Percentiles rank a stretch among this genome's conserved stretches.
These are phyloP conservation scores for Oxycera nigricornis DNA, from an alignment of 2,888 invertebrate species.

Conservation along the genomic window DNA sequence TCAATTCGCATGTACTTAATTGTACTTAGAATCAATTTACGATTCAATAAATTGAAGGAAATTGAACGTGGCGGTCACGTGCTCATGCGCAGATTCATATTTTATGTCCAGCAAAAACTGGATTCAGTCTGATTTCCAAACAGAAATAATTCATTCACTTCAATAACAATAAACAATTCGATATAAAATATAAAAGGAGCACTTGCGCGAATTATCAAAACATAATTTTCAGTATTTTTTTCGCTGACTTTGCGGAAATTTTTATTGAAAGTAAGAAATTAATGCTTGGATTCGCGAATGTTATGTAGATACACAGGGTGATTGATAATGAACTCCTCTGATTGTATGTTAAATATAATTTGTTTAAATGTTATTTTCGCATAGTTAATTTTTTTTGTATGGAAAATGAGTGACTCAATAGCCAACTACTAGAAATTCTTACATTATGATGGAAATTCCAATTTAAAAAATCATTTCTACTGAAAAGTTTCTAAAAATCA, in stretches of 20 bases:
- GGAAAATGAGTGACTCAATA: neutral
- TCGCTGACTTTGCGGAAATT: neutral
- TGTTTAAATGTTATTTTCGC: too few relatives aligned
- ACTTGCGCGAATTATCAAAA: neutral
- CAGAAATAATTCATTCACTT: neutral
- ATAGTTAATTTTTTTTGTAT: too few relatives aligned
- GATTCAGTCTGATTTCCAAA: neutral
- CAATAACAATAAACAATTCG: neutral
- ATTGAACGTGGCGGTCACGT: neutral
- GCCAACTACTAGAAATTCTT: neutral
- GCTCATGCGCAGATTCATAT: neutral
- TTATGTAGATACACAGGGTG: neutral
- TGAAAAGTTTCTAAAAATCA: neutral
- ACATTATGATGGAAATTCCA: neutral
- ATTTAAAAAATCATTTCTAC: neutral
- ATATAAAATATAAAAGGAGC: neutral
- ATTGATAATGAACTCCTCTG: neutral
- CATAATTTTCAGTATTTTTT: neutral
- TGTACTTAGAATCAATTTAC: neutral
- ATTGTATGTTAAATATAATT: too few relatives aligned
- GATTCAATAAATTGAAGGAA: neutral
- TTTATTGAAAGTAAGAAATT: neutral
- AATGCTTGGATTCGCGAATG: neutral
- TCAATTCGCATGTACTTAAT: neutral
- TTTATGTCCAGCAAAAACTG: neutral